A percentile compares a stretch with the other conserved stretches of the same genome.
These are phyloP conservation scores for Diphyllodes magnificus DNA, from an alignment of 2,113 vertebrate species.

Conservation along the genomic window DNA sequence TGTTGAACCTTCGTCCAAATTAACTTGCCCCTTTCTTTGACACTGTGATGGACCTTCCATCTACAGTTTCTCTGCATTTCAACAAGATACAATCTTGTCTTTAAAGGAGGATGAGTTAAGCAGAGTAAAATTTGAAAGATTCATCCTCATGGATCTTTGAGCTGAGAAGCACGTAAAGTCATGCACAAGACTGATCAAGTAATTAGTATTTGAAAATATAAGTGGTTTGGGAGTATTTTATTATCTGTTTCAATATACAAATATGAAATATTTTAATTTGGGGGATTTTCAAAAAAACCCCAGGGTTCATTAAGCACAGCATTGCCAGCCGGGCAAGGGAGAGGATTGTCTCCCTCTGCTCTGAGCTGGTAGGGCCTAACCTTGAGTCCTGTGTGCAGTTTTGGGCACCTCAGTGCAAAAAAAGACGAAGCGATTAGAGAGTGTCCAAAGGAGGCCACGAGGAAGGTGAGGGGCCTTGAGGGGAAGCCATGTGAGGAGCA, in stretches of 20 bases:
- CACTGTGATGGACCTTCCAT: neutral
- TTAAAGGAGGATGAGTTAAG: neutral
- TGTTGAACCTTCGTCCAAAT: neutral
- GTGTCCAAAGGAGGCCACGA: accelerated
- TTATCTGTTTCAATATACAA: neutral
- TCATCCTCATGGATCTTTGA: neutral
- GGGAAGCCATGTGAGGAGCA: accelerated
- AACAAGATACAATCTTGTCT: neutral
- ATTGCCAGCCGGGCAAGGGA: neutral
- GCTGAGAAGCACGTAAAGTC: neutral
- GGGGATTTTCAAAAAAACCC: neutral
- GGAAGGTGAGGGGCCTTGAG: neutral
- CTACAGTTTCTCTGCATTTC: neutral
- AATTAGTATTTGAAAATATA: neutral
- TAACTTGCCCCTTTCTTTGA: neutral
- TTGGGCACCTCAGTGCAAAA: neutral
- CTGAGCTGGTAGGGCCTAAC: accelerated
- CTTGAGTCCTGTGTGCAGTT: neutral
- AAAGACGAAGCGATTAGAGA: too few relatives aligned
- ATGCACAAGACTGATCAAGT: neutral
- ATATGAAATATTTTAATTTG: neutral
- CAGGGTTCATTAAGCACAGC: neutral
- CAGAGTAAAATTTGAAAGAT: neutral
- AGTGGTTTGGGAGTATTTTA: neutral
- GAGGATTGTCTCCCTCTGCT: neutral